These are phyloP conservation scores for Drosophila teissieri DNA, from an alignment of 1,140 invertebrate genomes.

Conservation along the genomic window DNA sequence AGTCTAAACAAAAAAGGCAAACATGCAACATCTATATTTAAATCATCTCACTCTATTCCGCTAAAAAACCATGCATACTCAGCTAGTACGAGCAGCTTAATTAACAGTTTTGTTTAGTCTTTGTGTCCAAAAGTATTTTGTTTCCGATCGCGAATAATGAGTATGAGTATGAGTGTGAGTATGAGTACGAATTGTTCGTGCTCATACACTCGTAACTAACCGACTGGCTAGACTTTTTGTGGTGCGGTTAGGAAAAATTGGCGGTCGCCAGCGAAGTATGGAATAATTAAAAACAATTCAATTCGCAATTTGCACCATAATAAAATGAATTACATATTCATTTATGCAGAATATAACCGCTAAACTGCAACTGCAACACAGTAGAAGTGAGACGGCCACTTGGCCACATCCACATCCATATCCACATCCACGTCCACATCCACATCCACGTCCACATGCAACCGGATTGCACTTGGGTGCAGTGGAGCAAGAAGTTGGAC, in stretches of 20 bases:
- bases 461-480: constrained; percentile 34
- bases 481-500: constrained; percentile 61
- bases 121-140: constrained; percentile 34
- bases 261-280: constrained; percentile 35
- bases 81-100: constrained; percentile 4
- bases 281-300: constrained; percentile 71
- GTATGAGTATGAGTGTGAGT: too few relatives aligned
- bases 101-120: constrained; percentile 37
- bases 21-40: background rate
- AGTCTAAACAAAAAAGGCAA: background rate
- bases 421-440: background rate
- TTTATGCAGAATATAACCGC: constrained; percentile 76
- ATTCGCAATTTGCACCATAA: constrained; percentile 81
- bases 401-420: constrained; percentile 9
- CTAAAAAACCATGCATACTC: constrained; percentile 1
- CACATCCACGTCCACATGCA: constrained; percentile 10
- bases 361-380: constrained; percentile 62
- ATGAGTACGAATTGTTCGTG: constrained; percentile 24
- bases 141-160: constrained; percentile 17
- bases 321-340: constrained; percentile 76
- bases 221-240: constrained; percentile 31
- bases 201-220: constrained; percentile 4
- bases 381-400: constrained; percentile 42
- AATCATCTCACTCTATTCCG: background rate
- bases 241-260: constrained; percentile 41